Evolutionary conservation across 2,888 invertebrate species (phyloP), one percentile per base, ranked within the genome.

Genomic region (Operophtera brumata): DNA sequence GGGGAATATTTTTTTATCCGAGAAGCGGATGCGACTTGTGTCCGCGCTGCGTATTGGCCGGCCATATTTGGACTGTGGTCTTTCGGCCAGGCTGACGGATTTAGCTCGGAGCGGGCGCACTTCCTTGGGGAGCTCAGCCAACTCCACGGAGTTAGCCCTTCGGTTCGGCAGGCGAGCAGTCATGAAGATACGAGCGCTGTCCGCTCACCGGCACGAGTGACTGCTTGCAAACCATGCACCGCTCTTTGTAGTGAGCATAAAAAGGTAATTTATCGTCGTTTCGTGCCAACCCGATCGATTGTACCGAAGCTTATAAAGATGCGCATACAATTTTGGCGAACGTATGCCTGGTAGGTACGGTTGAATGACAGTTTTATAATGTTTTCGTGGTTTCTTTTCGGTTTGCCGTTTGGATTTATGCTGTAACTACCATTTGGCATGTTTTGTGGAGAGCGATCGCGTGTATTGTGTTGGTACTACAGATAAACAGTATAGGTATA

Each of bases 231-330:
- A 76, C 73, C 70, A 67, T 76, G 74, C 82, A 79, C 80, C 78
- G 73, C 73, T 78, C 77, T 75, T 75, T 75, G 73, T 72, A 80
- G 76, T 71, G 75, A 77, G 70, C 78, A 78, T 80, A 86, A 87
- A 88, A 88, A 89, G n/a, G 84, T 86, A 83, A 86, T 83, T 84
- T 83, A 87, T 86, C 75, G 83, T 65, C 68, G 75, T 87, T 62
- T 87, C 88, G 88, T 89, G 88, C 75, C 75, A 57, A 66, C 61
- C 62, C 78, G 80, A 88, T 89, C 89, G 87, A 88, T 88, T 71
- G 69, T 70, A 69, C 68, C 70, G 71, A 75, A 73, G 75, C 72
- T 79, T 74, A 78, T 82, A 80, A 84, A 86, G 84, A 84, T 82
- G 82, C 78, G 84, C 80, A 81, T 80, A 80, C 78, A 81, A 82